Percentiles rank a stretch among this genome's conserved stretches.
These are phyloP conservation scores for Mormyrus lacerda DNA, from an alignment of 2,113 vertebrate genomes.

Conservation along the genomic window DNA sequence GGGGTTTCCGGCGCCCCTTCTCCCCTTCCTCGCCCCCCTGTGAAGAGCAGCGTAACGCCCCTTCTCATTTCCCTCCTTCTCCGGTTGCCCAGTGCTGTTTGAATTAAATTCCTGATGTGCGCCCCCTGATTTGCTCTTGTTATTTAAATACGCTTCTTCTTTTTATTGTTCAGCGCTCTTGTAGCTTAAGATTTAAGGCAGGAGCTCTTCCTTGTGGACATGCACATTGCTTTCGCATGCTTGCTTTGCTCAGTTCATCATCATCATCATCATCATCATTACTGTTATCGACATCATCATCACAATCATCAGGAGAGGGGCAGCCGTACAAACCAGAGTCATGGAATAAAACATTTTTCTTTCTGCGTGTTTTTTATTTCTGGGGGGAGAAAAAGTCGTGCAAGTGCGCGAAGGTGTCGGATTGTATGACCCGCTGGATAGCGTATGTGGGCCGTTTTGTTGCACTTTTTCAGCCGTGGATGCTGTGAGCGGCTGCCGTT, in stretches of 20 bases:
- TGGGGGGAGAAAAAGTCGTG: background rate
- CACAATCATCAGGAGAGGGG: background rate
- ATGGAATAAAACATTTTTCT: conserved; percentile 2
- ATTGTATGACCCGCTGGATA: background rate
- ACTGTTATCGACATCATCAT: background rate
- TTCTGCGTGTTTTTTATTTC: background rate
- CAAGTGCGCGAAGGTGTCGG: background rate
- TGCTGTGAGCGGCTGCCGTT: background rate
- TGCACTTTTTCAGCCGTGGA: background rate
- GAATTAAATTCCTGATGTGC: background rate
- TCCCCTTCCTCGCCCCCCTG: background rate
- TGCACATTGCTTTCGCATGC: background rate
- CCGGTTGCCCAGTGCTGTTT: background rate
- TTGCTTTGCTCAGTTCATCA: background rate
- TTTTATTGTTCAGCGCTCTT: background rate
- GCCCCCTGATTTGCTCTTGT: conserved; percentile 9
- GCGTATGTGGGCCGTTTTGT: background rate
- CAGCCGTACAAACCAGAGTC: background rate
- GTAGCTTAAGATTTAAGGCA: background rate
- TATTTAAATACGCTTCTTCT: background rate
- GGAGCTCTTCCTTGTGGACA: background rate
- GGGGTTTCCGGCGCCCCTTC: conserved; percentile 19
- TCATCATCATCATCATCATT: background rate
- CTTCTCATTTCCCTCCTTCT: conserved; percentile 14
- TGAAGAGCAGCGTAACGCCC: background rate